A percentile compares a stretch with the other conserved stretches of the same genome.
Evolutionary conservation across 2,888 invertebrate species (phyloP).

Genomic region (Caradrina clavipalpis): DNA sequence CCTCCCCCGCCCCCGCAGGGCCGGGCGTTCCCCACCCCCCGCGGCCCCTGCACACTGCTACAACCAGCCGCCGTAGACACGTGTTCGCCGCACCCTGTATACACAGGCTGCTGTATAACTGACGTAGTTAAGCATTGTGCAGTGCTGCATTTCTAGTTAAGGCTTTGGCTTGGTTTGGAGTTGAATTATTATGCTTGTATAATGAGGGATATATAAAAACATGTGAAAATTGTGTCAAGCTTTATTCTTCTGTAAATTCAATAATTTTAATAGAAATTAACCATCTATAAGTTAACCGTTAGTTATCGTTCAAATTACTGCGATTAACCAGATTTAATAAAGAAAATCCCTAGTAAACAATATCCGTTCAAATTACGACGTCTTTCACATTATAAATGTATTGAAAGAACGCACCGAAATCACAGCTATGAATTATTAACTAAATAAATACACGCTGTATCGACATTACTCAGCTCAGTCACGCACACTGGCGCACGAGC

Average conservation of each 20-base stretch:
- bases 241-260: not conserved
- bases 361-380: not conserved
- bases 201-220: not conserved
- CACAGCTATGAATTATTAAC: constrained; percentile 45
- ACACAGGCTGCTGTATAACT: constrained; percentile 65
- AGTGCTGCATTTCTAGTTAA: constrained; percentile 55
- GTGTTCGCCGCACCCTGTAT: constrained; percentile 77
- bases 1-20: constrained; percentile 42
- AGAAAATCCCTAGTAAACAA: constrained; percentile 9
- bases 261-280: not conserved
- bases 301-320: not conserved
- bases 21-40: constrained; percentile 48
- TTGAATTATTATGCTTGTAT: not conserved
- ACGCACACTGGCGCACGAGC: constrained; percentile 56
- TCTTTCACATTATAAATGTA: constrained; percentile 21
- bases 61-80: constrained; percentile 71
- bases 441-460: constrained; percentile 68
- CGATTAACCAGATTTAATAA: not conserved
- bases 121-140: constrained; percentile 55
- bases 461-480: constrained; percentile 64
- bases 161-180: constrained; percentile 3
- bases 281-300: not conserved
- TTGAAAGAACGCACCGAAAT: constrained; percentile 28
- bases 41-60: constrained; percentile 55
- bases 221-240: not conserved